phyloP scores from a whole-genome alignment of 2,888 invertebrate genomes.

The Drosophila diplacantha region DNA sequence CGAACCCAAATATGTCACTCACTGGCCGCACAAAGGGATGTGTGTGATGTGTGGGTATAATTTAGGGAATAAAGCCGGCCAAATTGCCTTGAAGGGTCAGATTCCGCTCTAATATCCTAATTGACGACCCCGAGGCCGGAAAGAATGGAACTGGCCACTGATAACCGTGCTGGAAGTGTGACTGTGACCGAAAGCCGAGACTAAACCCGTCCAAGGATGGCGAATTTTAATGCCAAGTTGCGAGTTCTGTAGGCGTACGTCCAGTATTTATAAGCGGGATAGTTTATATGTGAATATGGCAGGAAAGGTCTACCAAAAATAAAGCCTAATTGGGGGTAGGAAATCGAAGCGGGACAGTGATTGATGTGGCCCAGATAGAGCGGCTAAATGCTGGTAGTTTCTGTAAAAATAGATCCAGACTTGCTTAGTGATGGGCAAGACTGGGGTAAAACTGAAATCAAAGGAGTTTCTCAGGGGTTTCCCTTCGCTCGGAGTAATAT shows the following conservation, averaged over 20 bases:
- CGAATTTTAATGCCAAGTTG: conserved; percentile 23
- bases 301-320: neutral
- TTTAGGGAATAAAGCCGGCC: conserved; percentile 13
- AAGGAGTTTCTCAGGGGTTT: neutral
- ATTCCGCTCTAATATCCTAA: conserved; percentile 55
- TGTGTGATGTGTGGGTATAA: conserved; percentile 1
- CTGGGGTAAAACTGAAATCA: neutral
- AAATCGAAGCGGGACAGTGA: neutral
- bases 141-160: neutral
- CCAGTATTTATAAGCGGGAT: conserved; percentile 16
- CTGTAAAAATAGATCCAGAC: neutral
- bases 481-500: neutral
- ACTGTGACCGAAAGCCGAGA: conserved; percentile 17
- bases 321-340: conserved; percentile 20
- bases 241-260: conserved; percentile 14
- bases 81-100: conserved; percentile 24
- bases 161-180: conserved; percentile 5
- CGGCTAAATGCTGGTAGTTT: neutral
- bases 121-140: conserved; percentile 43
- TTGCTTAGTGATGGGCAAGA: neutral
- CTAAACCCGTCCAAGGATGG: conserved; percentile 12
- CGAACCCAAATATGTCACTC: conserved; percentile 38
- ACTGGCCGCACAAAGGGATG: conserved; percentile 2
- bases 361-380: conserved; percentile 5
- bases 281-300: neutral